Evolutionary conservation across 2,113 vertebrate genomes (phyloP).

Genomic region (Sarotherodon lohbergeri): DNA sequence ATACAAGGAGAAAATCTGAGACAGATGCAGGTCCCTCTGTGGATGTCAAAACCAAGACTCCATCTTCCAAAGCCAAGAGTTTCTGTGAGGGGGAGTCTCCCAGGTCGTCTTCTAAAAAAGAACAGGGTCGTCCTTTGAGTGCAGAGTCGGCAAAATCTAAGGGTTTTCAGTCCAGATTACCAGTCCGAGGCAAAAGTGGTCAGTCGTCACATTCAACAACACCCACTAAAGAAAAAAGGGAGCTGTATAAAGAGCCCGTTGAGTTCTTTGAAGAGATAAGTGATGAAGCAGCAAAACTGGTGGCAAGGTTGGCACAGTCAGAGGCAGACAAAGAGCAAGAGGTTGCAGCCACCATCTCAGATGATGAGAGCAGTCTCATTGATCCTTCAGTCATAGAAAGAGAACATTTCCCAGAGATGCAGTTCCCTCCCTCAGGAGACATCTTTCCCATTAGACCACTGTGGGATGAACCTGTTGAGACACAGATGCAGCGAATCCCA

Average conservation of each 20-base stretch:
- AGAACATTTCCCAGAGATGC: conserved; percentile 83
- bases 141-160: conserved; percentile 80
- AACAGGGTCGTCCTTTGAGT: conserved; percentile 75
- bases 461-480: conserved; percentile 97
- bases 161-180: conserved; percentile 84
- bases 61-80: conserved; percentile 80
- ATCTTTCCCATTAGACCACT: conserved; percentile 95
- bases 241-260: conserved; percentile 82
- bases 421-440: conserved; percentile 88
- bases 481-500: conserved; percentile 98
- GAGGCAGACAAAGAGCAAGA: conserved; percentile 82
- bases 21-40: conserved; percentile 76
- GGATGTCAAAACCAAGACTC: conserved; percentile 72
- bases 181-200: conserved; percentile 81
- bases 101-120: conserved; percentile 70
- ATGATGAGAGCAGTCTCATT: conserved; percentile 93
- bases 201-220: conserved; percentile 58
- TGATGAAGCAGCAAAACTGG: conserved; percentile 91
- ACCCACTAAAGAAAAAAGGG: conserved; percentile 80
- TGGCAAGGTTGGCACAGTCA: conserved; percentile 87
- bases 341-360: conserved; percentile 71
- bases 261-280: conserved; percentile 96
- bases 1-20: conserved; percentile 85
- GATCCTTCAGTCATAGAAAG: conserved; percentile 91
- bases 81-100: conserved; percentile 79